These are phyloP conservation scores for Icerya purchasi DNA, from an alignment of 2,888 invertebrate species.

Conservation along the genomic window DNA sequence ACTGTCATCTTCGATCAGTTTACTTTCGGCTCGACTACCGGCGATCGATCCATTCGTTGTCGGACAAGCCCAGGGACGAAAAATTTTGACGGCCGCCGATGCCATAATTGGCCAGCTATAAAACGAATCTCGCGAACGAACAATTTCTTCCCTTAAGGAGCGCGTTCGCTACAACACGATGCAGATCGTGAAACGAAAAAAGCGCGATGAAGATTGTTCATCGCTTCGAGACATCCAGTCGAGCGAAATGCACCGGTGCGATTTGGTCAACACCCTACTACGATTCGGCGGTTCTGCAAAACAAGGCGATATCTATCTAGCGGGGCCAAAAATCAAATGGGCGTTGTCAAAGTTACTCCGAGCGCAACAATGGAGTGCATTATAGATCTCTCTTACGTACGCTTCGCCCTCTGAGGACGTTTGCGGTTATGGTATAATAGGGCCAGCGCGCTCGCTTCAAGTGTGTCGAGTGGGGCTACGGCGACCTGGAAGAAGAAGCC, in stretches of 20 bases:
- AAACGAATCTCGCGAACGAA: neutral
- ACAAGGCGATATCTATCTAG: neutral
- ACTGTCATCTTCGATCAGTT: too few species aligned
- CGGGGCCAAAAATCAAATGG: neutral
- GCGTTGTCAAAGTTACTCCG: neutral
- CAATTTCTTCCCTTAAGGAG: too few species aligned
- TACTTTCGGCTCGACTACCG: neutral
- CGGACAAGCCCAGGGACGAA: conserved; percentile 7
- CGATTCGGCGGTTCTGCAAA: too few species aligned
- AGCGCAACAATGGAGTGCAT: too few species aligned
- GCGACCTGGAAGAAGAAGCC: neutral
- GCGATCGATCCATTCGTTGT: neutral
- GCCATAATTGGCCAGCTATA: neutral
- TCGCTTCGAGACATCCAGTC: too few species aligned
- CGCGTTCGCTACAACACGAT: too few species aligned
- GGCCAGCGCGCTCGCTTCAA: neutral
- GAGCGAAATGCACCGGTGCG: too few species aligned
- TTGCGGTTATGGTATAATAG: neutral
- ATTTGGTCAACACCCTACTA: too few species aligned
- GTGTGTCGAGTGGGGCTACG: neutral
- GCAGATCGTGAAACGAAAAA: too few species aligned
- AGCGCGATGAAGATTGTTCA: too few species aligned
- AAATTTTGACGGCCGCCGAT: conserved; percentile 5
- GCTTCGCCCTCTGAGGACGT: neutral
- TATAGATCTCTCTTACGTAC: too few species aligned